Conservation (phyloP, 2,113 vertebrate species). For the Amphiprion percula region DNA sequence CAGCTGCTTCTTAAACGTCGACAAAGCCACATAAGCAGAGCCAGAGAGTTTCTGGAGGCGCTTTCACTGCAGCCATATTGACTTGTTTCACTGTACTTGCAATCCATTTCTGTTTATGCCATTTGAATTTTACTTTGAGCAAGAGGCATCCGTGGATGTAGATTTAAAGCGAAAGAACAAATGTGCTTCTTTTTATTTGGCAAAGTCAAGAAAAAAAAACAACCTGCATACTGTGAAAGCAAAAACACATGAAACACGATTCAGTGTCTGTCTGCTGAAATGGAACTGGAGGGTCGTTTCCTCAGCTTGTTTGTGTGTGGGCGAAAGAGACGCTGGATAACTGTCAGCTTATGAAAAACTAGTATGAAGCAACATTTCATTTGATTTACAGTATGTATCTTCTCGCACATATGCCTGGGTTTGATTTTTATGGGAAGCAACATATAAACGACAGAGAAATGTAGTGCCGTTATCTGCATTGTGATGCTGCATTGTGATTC, state of each 20-base stretch:
- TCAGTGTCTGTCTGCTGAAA: constrained; percentile 4
- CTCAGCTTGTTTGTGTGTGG: constrained; percentile 8
- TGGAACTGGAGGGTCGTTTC: constrained; percentile 3
- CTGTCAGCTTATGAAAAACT: constrained; percentile 22
- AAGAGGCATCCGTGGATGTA: not conserved
- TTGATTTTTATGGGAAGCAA: constrained; percentile 40
- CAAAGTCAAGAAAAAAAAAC: not conserved
- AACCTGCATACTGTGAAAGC: not conserved
- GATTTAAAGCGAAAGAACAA: not conserved
- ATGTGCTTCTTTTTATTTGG: not conserved
- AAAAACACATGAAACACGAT: not conserved
- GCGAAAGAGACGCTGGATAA: constrained; percentile 2
- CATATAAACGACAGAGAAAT: constrained; percentile 26
- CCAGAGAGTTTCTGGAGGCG: constrained; percentile 10
- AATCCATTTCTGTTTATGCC: constrained; percentile 16
- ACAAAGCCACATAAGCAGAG: constrained; percentile 50
- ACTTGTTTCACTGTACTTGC: constrained; percentile 34
- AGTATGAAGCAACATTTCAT: constrained; percentile 29
- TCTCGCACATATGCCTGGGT: constrained; percentile 20
- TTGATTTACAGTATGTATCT: constrained; percentile 23
- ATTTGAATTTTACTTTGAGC: constrained; percentile 33
- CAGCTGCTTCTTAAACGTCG: constrained; percentile 54
- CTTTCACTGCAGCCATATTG: constrained; percentile 22
- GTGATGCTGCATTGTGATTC: constrained; percentile 71
- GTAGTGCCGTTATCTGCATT: constrained; percentile 64